Evolutionary conservation across 2,113 vertebrate genomes (phyloP).

Genomic region (Bubo blakistoni): DNA sequence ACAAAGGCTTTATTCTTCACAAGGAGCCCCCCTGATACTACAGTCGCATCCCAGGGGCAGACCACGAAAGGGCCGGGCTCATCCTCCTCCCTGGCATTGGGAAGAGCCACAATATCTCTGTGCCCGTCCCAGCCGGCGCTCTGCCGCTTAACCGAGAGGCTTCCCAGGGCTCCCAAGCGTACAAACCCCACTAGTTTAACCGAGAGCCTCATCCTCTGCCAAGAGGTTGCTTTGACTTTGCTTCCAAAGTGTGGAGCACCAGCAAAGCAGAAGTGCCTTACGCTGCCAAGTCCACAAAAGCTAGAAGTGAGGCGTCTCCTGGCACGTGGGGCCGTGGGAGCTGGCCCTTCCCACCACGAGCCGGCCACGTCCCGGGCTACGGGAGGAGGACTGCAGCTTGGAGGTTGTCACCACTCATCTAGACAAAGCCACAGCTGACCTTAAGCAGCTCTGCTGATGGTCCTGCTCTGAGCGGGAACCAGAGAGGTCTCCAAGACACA

Average conservation of each 20-base stretch:
- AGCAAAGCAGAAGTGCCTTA: background rate
- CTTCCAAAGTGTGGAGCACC: background rate
- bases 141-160: no score
- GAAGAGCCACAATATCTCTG: background rate
- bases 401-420: background rate
- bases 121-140: background rate
- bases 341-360: background rate
- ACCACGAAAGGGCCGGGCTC: background rate
- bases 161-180: background rate
- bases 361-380: background rate
- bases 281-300: background rate
- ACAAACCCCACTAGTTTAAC: background rate
- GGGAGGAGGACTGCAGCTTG: background rate
- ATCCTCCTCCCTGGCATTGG: background rate
- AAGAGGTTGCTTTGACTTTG: background rate
- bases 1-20: background rate
- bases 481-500: background rate
- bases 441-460: background rate
- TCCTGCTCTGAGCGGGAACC: background rate
- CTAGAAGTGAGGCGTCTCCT: background rate
- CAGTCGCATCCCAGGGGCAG: background rate
- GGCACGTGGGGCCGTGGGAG: fast-evolving
- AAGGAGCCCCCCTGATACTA: background rate
- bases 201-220: background rate
- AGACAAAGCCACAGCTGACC: background rate